phyloP scores from a whole-genome alignment of 1,140 invertebrate species.

The Melitaea cinxia region DNA sequence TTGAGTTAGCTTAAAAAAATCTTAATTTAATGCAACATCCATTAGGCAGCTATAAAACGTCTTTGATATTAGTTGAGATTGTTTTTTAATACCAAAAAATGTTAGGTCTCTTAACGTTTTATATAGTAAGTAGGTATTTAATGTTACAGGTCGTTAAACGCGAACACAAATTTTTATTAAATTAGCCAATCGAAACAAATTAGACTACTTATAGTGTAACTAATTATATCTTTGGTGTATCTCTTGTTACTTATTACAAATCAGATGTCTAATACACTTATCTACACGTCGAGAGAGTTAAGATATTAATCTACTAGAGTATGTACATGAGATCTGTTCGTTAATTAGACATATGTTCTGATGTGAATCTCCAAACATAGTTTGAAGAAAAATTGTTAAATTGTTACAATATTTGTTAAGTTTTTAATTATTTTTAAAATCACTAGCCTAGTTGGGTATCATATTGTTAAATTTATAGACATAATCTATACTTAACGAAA shows the following conservation, averaged over 20 bases:
- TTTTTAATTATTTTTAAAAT: too few relatives aligned
- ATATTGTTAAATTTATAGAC: too few relatives aligned
- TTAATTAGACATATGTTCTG: background rate
- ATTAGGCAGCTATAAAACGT: conserved; percentile 31
- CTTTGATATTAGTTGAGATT: conserved; percentile 15
- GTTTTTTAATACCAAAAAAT: background rate
- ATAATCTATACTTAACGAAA: too few relatives aligned
- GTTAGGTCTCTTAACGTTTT: background rate
- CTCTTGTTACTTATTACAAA: background rate
- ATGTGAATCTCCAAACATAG: background rate
- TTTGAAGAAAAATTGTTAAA: background rate
- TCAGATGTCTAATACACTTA: background rate
- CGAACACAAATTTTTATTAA: background rate
- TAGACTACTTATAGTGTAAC: background rate
- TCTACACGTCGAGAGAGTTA: background rate
- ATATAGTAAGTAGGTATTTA: background rate
- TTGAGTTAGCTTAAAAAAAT: conserved; percentile 31
- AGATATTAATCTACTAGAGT: background rate
- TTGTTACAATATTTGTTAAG: background rate
- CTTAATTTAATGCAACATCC: conserved; percentile 38
- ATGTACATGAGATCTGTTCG: background rate
- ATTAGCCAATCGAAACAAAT: background rate
- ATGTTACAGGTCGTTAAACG: background rate
- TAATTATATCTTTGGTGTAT: background rate
- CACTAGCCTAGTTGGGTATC: too few relatives aligned